Conservation (phyloP, 2,888 invertebrate species). For the Germaria angustata region DNA sequence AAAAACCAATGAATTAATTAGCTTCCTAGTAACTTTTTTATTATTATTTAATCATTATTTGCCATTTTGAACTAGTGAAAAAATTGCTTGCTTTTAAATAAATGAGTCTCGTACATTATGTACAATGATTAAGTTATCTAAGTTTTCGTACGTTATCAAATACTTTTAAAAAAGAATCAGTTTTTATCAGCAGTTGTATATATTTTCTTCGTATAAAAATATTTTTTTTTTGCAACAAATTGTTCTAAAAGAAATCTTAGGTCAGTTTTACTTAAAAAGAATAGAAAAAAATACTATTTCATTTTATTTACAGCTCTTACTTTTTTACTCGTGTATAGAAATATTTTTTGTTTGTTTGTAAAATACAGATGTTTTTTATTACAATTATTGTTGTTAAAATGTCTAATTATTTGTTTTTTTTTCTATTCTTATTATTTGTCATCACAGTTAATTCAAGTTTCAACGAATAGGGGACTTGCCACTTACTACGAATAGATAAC, state of each 20-base stretch:
- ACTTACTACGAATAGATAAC: too few species aligned
- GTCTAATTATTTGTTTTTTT: constrained; percentile 22
- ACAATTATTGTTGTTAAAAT: background rate
- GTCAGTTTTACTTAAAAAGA: constrained; percentile 57
- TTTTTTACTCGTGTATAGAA: too few species aligned
- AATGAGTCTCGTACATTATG: background rate
- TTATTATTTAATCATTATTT: constrained; percentile 10
- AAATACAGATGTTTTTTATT: background rate
- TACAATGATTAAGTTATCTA: background rate
- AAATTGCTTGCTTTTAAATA: background rate
- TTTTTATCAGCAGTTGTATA: background rate
- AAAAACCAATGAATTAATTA: constrained; percentile 50
- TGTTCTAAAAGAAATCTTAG: constrained; percentile 28
- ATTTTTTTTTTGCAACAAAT: constrained; percentile 7
- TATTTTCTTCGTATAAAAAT: background rate
- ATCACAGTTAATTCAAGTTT: background rate
- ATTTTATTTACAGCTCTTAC: constrained; percentile 8
- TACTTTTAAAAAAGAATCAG: background rate
- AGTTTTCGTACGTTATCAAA: background rate
- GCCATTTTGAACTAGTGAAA: background rate
- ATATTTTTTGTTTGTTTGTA: constrained; percentile 10
- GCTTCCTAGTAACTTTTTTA: constrained; percentile 11
- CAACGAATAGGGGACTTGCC: background rate
- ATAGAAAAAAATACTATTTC: constrained; percentile 1
- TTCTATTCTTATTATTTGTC: background rate